A percentile compares a stretch with the other conserved stretches of the same genome.
Evolutionary conservation across 1,140 invertebrate species (phyloP).

Genomic region (Elymnias hypermnestra): DNA sequence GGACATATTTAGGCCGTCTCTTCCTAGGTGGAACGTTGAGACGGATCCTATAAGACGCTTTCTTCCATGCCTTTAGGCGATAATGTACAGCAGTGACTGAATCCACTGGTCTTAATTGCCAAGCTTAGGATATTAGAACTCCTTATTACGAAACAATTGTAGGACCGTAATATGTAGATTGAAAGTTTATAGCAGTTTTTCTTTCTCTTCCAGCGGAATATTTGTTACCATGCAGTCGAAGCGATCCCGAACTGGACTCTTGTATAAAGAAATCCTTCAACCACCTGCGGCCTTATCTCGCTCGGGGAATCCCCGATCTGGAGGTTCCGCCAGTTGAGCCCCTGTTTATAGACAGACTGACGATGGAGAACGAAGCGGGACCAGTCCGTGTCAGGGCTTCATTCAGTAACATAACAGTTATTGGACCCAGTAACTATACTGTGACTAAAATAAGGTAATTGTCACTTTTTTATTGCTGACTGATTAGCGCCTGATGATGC

Average conservation of each 20-base stretch:
- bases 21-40: no score
- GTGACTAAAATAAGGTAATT: conserved; percentile 74
- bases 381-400: conserved; percentile 82
- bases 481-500: no score
- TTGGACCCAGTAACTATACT: conserved; percentile 84
- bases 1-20: no score
- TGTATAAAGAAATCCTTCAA: conserved; percentile 84
- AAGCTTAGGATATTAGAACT: no score
- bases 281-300: conserved; percentile 82
- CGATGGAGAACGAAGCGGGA: conserved; percentile 86
- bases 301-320: conserved; percentile 82
- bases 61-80: no score
- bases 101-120: no score
- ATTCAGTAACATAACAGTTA: conserved; percentile 83
- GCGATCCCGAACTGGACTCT: conserved; percentile 80
- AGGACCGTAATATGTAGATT: no score
- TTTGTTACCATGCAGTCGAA: conserved; percentile 81
- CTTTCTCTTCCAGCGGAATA: conserved; percentile 79
- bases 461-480: no score
- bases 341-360: conserved; percentile 80
- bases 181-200: no score
- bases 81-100: no score
- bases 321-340: conserved; percentile 85
- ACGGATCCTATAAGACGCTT: no score
- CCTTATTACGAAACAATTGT: no score